A percentile compares a stretch with the other conserved stretches of the same genome.
These are phyloP conservation scores for Leptinotarsa rubiginosa DNA, from an alignment of 2,888 invertebrate species.

Conservation along the genomic window DNA sequence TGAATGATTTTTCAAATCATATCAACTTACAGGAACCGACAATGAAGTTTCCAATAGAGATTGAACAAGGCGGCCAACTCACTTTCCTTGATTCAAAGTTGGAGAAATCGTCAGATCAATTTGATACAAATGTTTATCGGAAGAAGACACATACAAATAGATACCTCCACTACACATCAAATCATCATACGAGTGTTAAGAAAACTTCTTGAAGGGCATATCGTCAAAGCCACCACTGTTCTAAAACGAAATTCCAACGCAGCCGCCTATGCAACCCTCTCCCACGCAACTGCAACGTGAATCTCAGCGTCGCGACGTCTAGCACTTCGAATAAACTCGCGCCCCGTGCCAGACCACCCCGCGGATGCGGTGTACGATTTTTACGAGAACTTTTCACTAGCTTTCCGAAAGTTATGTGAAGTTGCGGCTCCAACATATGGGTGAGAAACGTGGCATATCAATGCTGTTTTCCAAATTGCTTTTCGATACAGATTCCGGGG, in stretches of 20 bases:
- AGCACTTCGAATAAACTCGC: conserved; percentile 30
- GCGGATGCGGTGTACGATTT: conserved; percentile 18
- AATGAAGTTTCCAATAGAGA: too few species aligned
- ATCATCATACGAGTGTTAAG: too few species aligned
- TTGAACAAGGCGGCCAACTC: too few species aligned
- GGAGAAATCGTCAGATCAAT: too few species aligned
- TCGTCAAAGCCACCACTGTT: background rate
- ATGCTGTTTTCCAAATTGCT: conserved; percentile 31
- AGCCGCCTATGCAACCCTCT: conserved; percentile 52
- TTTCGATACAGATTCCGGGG: conserved; percentile 5
- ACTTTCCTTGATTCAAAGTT: too few species aligned
- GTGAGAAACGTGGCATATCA: conserved; percentile 30
- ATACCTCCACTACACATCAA: too few species aligned
- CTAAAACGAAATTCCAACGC: conserved; percentile 39
- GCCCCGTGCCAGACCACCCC: conserved; percentile 26
- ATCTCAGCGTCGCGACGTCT: conserved; percentile 54
- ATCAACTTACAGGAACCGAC: too few species aligned
- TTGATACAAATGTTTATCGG: too few species aligned
- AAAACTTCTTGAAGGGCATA: background rate
- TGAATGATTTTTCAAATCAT: too few species aligned
- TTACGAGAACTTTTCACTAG: conserved; percentile 31
- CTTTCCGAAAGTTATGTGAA: conserved; percentile 20
- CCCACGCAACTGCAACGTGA: conserved; percentile 54
- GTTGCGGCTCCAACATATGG: background rate
- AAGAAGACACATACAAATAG: too few species aligned